Base-by-base conservation (phyloP, 2,888 invertebrate species). In the Halocaridina rubra region DNA sequence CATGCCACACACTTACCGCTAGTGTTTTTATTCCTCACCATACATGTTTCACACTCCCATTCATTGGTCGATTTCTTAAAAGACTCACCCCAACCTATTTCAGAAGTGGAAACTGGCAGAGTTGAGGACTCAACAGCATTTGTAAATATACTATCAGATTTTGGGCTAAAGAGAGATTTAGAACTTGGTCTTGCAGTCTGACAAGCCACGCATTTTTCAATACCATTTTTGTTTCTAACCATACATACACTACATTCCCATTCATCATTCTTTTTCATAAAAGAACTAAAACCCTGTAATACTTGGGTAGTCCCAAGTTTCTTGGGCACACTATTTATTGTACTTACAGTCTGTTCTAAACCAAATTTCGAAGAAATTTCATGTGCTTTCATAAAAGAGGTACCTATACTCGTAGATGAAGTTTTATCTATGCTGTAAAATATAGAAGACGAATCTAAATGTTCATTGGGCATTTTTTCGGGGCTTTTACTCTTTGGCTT, bases 41-140 rank as follows among this genome's bases (percentile, higher is more conserved):
- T 88, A 88, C 91, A 91, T 5, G 87, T 88, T 24, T 89, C 88
- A 89, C 91, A 91, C 3, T 90, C 89, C 91, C 91, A 91, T 7
- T 89, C 88, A 29, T 89, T 90, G 3, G 89, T 61, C 19, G 89
- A 86, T 33, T 89, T 88, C 61, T 89, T 89, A 81, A 90, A 90
- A 80, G 89, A 88, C 77, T 91, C 90, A 5, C 89, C 89, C 79
- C 89, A 89, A 32, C 88, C 87, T 13, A n/a, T n/a, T n/a, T n/a
- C n/a, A n/a, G n/a, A n/a, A n/a, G n/a, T n/a, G n/a, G n/a, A n/a
- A n/a, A n/a, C n/a, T n/a, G n/a, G 4, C 85, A 27, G 5, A 77
- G 13, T 53, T 82, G 78, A 5, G 81, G 72, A n/a, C n/a, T n/a
- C n/a, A n/a, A n/a, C n/a, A n/a, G n/a, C n/a, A n/a, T n/a, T n/a